Conservation (phyloP, 2,888 invertebrate species). For the Rhagium mordax region DNA sequence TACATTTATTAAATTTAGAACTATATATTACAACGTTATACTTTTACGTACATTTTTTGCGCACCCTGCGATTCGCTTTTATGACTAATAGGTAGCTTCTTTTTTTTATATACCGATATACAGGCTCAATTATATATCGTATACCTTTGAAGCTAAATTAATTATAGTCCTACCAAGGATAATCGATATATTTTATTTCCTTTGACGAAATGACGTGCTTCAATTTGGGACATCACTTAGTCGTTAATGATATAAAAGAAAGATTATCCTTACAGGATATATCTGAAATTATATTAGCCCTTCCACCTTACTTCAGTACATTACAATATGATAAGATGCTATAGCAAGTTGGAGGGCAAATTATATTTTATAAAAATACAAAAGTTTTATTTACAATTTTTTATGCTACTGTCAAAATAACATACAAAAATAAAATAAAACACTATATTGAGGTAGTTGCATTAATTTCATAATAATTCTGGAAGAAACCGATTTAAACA, state of each 20-base stretch:
- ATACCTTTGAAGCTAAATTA: constrained; percentile 53
- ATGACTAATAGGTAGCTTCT: constrained; percentile 34
- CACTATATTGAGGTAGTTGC: constrained; percentile 24
- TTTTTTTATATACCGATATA: constrained; percentile 64
- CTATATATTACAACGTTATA: constrained; percentile 18
- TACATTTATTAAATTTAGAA: constrained; percentile 23
- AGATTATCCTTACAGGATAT: constrained; percentile 25
- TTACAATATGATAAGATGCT: not conserved
- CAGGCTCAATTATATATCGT: constrained; percentile 67
- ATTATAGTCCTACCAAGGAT: constrained; percentile 19
- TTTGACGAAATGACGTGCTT: not conserved
- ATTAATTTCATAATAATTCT: constrained; percentile 11
- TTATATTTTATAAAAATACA: constrained; percentile 31
- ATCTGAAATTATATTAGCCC: constrained; percentile 6
- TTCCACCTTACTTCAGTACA: not conserved
- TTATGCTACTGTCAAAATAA: constrained; percentile 28
- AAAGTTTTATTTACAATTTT: constrained; percentile 33
- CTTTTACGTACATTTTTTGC: constrained; percentile 59
- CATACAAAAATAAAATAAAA: constrained; percentile 22
- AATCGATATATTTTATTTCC: constrained; percentile 9
- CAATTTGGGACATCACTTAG: constrained; percentile 6
- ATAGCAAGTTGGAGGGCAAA: not conserved
- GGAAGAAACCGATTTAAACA: constrained; percentile 19
- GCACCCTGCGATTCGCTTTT: constrained; percentile 69
- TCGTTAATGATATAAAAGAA: constrained; percentile 1